These are phyloP conservation scores for Bothrops jararaca DNA, from an alignment of 2,113 vertebrate genomes.

Conservation along the genomic window DNA sequence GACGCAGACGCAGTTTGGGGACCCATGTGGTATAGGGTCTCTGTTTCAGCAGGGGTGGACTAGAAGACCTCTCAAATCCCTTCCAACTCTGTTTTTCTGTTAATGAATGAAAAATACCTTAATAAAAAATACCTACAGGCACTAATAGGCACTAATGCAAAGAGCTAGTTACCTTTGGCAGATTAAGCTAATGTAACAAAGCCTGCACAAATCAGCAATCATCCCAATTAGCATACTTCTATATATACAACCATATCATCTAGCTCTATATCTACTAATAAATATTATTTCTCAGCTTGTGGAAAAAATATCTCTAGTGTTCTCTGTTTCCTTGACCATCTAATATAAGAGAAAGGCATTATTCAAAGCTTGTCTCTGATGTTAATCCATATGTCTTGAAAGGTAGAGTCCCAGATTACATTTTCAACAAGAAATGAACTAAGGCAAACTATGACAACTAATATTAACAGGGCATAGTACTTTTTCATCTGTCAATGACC, in stretches of 20 bases:
- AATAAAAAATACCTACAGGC: background rate
- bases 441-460: conserved; percentile 63
- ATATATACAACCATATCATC: background rate
- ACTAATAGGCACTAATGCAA: background rate
- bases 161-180: background rate
- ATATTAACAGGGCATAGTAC: conserved; percentile 68
- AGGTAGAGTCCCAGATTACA: conserved; percentile 22
- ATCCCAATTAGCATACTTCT: background rate
- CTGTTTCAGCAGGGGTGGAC: background rate
- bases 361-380: conserved; percentile 37
- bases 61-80: background rate
- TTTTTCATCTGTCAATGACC: conserved; percentile 75
- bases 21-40: background rate
- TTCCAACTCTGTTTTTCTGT: background rate
- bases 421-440: conserved; percentile 57
- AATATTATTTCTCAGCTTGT: conserved; percentile 1
- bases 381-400: conserved; percentile 43
- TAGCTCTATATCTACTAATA: background rate
- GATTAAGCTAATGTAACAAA: background rate
- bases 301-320: conserved; percentile 11
- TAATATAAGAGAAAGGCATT: conserved; percentile 17
- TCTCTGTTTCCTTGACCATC: conserved; percentile 26
- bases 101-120: background rate
- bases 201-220: background rate
- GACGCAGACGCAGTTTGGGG: too few species aligned